These are phyloP conservation scores for Enteromius mattozi DNA, from an alignment of 2,797 vertebrate genomes.

Conservation along the genomic window DNA sequence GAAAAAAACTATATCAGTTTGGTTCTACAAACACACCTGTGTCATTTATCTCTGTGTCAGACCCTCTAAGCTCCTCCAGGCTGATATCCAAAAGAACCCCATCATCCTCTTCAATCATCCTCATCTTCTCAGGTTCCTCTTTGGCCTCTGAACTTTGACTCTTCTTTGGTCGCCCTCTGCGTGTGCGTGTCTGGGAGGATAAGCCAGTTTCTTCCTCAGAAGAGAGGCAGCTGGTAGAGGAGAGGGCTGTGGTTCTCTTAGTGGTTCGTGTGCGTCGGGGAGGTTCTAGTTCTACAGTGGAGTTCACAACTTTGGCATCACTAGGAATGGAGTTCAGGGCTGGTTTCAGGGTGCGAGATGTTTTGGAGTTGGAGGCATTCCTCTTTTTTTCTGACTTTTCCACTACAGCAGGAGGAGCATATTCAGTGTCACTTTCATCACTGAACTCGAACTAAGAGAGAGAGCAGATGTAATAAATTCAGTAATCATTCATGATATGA, in stretches of 20 bases:
- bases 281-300: slow-evolving; percentile 52
- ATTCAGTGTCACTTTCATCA: slow-evolving; percentile 88
- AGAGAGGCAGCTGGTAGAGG: slow-evolving; percentile 23
- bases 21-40: slow-evolving; percentile 43
- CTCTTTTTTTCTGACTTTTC: slow-evolving; percentile 65
- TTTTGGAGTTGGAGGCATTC: slow-evolving; percentile 53
- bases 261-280: slow-evolving; percentile 58
- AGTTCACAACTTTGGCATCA: slow-evolving; percentile 40
- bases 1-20: slow-evolving; percentile 12
- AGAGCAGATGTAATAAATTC: neutral
- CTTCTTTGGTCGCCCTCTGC: slow-evolving; percentile 69
- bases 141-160: slow-evolving; percentile 31
- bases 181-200: slow-evolving; percentile 45
- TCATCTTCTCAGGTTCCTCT: slow-evolving; percentile 80
- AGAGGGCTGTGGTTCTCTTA: slow-evolving; percentile 64
- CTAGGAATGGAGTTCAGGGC: neutral
- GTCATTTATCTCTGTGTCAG: slow-evolving; percentile 74
- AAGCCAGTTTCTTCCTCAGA: slow-evolving; percentile 70
- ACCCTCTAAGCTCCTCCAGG: slow-evolving; percentile 78
- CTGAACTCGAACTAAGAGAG: slow-evolving; percentile 85
- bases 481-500: neutral
- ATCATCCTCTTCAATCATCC: slow-evolving; percentile 79
- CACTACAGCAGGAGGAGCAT: slow-evolving; percentile 31
- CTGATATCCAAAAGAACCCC: slow-evolving; percentile 74
- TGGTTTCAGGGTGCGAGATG: slow-evolving; percentile 51